These are phyloP conservation scores for Coleophora deauratella DNA, from an alignment of 2,888 invertebrate genomes.

Conservation along the genomic window DNA sequence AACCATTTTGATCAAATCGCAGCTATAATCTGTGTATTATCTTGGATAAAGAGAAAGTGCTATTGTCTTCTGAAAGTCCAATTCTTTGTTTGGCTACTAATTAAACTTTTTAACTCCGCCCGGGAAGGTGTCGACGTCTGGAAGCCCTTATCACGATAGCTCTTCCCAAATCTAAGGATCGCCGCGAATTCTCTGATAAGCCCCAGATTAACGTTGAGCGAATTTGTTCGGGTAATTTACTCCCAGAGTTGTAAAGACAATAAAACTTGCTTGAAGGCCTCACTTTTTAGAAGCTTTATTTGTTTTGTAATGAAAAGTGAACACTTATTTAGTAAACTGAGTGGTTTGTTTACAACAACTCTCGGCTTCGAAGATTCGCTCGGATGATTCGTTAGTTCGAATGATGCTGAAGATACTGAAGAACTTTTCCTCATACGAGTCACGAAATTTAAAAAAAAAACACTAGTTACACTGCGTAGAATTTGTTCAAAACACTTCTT, in stretches of 20 bases:
- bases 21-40: no score
- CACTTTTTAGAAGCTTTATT: constrained; percentile 52
- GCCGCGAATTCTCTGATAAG: constrained; percentile 57
- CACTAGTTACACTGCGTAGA: no score
- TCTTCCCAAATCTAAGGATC: constrained; percentile 63
- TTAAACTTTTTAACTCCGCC: constrained; percentile 63
- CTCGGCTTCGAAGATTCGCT: no score
- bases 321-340: no score
- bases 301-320: constrained; percentile 47
- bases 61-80: constrained; percentile 10
- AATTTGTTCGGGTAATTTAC: constrained; percentile 71
- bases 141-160: constrained; percentile 58
- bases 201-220: constrained; percentile 64
- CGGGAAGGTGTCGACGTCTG: constrained; percentile 51
- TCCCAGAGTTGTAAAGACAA: constrained; percentile 66
- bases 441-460: no score
- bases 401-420: no score
- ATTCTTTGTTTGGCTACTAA: constrained; percentile 43
- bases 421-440: no score
- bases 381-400: no score
- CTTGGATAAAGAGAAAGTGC: no score
- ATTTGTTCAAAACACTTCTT: no score
- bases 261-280: constrained; percentile 52
- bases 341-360: no score
- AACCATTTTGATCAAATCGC: no score